Conservation (phyloP, 1,140 invertebrate species). For the Leptinotarsa lineolata region DNA sequence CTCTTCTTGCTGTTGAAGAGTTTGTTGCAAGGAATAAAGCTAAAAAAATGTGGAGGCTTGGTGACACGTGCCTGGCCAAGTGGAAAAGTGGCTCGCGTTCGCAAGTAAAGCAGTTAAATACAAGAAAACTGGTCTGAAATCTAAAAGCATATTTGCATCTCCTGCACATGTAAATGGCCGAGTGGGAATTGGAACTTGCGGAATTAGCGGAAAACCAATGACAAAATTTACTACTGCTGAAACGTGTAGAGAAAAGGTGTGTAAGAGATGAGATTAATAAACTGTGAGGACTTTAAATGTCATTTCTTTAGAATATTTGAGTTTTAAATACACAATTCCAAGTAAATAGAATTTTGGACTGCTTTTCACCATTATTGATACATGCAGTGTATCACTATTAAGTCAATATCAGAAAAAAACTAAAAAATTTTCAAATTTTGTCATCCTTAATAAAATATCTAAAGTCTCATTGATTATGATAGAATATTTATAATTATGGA, state of each 20-base stretch:
- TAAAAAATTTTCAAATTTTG: too few species aligned
- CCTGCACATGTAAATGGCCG: conserved; percentile 89
- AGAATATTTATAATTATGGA: too few species aligned
- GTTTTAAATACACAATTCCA: too few species aligned
- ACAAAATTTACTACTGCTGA: conserved; percentile 88
- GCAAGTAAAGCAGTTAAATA: conserved; percentile 78
- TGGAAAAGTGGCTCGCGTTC: conserved; percentile 95
- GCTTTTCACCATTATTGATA: too few species aligned
- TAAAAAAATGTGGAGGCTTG: conserved; percentile 75
- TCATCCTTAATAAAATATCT: too few species aligned
- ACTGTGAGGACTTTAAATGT: too few species aligned
- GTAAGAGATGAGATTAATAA: conserved; percentile 4
- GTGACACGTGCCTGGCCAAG: conserved; percentile 82
- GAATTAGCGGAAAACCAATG: conserved; percentile 93
- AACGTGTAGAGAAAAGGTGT: conserved; percentile 82
- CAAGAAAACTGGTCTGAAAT: conserved; percentile 62
- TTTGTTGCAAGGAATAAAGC: conserved; percentile 56
- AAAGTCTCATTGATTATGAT: too few species aligned
- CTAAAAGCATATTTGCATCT: conserved; percentile 95
- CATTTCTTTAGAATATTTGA: too few species aligned
- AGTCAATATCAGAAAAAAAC: too few species aligned
- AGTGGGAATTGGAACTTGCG: conserved; percentile 95
- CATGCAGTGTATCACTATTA: too few species aligned
- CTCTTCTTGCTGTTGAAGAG: conserved; percentile 64
- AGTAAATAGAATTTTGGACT: too few species aligned